A percentile compares a stretch with the other conserved stretches of the same genome.
Conservation (phyloP, 2,888 invertebrate genomes). For the Brachypalpus laphriformis region DNA sequence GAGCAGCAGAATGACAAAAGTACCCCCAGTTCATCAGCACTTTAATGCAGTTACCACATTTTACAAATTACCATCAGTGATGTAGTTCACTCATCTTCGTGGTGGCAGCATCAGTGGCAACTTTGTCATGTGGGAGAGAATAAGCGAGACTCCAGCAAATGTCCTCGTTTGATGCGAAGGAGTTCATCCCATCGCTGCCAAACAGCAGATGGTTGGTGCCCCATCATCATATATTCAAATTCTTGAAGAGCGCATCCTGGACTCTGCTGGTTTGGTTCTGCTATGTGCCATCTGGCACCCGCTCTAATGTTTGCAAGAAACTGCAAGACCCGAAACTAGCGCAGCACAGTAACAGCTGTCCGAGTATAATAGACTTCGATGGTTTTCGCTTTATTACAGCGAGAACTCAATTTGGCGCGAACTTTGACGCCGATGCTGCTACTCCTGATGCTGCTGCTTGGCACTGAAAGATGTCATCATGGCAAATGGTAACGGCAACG, state of each 20-base stretch:
- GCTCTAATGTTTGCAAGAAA: slow-evolving; percentile 46
- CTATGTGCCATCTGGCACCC: slow-evolving; percentile 25
- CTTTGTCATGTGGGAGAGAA: slow-evolving; percentile 63
- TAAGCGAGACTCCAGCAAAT: slow-evolving; percentile 6
- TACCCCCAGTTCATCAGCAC: background rate
- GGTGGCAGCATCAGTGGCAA: slow-evolving; percentile 40
- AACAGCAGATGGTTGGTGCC: slow-evolving; percentile 27
- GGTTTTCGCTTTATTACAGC: slow-evolving; percentile 50
- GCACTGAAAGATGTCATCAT: slow-evolving; percentile 63
- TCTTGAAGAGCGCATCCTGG: slow-evolving; percentile 38
- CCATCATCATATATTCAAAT: slow-evolving; percentile 71
- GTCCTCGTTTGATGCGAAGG: slow-evolving; percentile 49
- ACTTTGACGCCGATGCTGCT: slow-evolving; percentile 46
- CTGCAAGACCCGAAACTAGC: slow-evolving; percentile 39
- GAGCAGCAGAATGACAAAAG: slow-evolving; percentile 29
- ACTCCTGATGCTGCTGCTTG: slow-evolving; percentile 1
- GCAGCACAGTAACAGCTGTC: slow-evolving; percentile 52
- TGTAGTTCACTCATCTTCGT: slow-evolving; percentile 55
- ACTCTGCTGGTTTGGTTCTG: slow-evolving; percentile 13
- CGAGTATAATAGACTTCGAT: slow-evolving; percentile 63
- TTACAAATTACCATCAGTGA: slow-evolving; percentile 65
- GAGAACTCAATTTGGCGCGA: slow-evolving; percentile 70
- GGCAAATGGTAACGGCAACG: slow-evolving; percentile 42
- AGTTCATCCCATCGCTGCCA: slow-evolving; percentile 30
- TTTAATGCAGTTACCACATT: slow-evolving; percentile 59